phyloP scores from a whole-genome alignment of 2,888 invertebrate species.

The Tinea semifulvella region DNA sequence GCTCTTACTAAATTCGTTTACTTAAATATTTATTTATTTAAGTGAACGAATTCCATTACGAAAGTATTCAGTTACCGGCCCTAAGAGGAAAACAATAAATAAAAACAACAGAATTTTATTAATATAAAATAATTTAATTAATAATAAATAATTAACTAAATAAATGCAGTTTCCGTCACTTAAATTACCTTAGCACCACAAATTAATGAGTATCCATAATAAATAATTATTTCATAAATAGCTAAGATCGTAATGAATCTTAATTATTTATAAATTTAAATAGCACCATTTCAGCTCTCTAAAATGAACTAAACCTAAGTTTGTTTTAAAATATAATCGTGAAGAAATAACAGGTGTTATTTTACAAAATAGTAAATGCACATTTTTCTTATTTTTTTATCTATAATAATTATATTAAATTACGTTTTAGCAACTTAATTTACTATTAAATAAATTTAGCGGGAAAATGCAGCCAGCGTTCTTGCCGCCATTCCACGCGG shows the following conservation, averaged over 20 bases:
- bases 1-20: no score
- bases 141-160: conserved; percentile 10
- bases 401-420: neutral
- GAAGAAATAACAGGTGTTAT: no score
- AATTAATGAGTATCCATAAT: conserved; percentile 11
- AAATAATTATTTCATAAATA: conserved; percentile 9
- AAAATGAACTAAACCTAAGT: no score
- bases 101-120: neutral
- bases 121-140: neutral
- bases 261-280: conserved; percentile 11
- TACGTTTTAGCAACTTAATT: no score
- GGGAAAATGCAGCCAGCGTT: no score
- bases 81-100: neutral
- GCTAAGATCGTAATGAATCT: conserved; percentile 9
- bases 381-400: conserved; percentile 24
- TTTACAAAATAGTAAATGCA: conserved; percentile 55
- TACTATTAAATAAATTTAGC: no score
- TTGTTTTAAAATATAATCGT: no score
- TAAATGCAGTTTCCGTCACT: conserved; percentile 12
- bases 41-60: no score
- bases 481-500: no score
- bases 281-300: conserved; percentile 4
- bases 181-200: neutral
- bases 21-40: no score
- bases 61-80: no score